A percentile compares a stretch with the other conserved stretches of the same genome.
Conservation (phyloP, 2,113 vertebrate genomes). For the Corydoras sp. region DNA sequence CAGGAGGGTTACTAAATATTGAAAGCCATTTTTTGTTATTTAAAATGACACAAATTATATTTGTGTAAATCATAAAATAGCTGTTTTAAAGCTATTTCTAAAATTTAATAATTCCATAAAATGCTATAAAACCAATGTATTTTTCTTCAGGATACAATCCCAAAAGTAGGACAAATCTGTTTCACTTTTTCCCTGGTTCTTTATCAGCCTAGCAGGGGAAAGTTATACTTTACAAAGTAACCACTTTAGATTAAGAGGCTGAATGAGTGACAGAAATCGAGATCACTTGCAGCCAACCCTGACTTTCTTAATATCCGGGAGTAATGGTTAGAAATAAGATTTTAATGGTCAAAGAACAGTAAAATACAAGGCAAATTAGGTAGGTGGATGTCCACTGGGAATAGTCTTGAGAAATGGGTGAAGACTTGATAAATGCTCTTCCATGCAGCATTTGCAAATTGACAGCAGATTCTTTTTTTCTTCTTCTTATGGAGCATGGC, state of each 20-base stretch:
- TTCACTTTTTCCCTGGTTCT: background rate
- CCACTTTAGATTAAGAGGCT: conserved; percentile 12
- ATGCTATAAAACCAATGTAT: too few species aligned
- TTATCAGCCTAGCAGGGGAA: too few species aligned
- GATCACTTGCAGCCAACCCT: conserved; percentile 32
- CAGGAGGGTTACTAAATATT: too few species aligned
- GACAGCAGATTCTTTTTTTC: conserved; percentile 22
- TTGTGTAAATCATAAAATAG: too few species aligned
- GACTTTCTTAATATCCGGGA: conserved; percentile 25
- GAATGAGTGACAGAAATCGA: conserved; percentile 15
- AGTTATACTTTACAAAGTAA: conserved; percentile 13
- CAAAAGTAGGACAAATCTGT: too few species aligned
- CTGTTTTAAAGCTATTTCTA: too few species aligned
- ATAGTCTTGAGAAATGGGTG: background rate
- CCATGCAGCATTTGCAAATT: conserved; percentile 29
- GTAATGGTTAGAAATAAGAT: conserved; percentile 26
- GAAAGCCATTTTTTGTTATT: too few species aligned
- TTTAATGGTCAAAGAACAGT: conserved; percentile 19
- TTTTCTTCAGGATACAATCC: too few species aligned
- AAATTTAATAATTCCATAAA: too few species aligned
- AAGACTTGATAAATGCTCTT: background rate
- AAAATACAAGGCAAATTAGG: conserved; percentile 11
- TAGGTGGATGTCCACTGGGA: conserved; percentile 4
- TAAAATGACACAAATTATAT: too few species aligned
- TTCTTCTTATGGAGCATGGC: conserved; percentile 2